These are phyloP conservation scores for Chouioia cunea DNA, from an alignment of 2,888 invertebrate species.

Conservation along the genomic window DNA sequence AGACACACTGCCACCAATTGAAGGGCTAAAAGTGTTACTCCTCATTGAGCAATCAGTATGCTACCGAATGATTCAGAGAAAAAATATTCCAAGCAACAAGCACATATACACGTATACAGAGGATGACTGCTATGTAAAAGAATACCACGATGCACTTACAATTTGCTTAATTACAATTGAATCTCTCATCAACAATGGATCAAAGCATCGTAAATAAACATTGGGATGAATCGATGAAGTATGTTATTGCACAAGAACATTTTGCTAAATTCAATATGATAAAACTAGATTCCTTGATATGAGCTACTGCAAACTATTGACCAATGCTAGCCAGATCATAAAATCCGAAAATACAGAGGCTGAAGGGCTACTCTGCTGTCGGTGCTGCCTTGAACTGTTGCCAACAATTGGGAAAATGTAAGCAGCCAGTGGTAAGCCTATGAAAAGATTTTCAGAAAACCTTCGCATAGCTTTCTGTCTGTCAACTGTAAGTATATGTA, in stretches of 20 bases:
- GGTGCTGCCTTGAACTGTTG: constrained; percentile 61
- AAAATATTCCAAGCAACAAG: constrained; percentile 22
- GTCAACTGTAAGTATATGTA: neutral
- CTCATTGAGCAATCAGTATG: constrained; percentile 15
- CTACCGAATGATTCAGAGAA: constrained; percentile 27
- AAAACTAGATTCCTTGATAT: constrained; percentile 46
- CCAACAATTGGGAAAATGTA: constrained; percentile 63
- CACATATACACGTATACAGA: constrained; percentile 2
- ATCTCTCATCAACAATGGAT: constrained; percentile 15
- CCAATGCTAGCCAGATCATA: constrained; percentile 51
- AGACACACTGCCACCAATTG: neutral
- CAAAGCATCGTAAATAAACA: neutral
- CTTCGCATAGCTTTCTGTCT: neutral
- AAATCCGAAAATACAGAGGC: constrained; percentile 64
- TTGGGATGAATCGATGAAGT: too few species aligned
- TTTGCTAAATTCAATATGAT: too few species aligned
- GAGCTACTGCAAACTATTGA: constrained; percentile 60
- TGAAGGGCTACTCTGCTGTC: constrained; percentile 58
- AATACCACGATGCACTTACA: constrained; percentile 1
- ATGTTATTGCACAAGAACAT: too few species aligned
- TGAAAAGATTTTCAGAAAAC: constrained; percentile 33
- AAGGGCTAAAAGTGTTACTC: constrained; percentile 14
- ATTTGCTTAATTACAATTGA: constrained; percentile 13
- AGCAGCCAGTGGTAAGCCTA: constrained; percentile 25
- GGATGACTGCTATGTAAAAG: constrained; percentile 29